phyloP scores from a whole-genome alignment of 2,113 vertebrate genomes.

The Corythoichthys haematopterus region DNA sequence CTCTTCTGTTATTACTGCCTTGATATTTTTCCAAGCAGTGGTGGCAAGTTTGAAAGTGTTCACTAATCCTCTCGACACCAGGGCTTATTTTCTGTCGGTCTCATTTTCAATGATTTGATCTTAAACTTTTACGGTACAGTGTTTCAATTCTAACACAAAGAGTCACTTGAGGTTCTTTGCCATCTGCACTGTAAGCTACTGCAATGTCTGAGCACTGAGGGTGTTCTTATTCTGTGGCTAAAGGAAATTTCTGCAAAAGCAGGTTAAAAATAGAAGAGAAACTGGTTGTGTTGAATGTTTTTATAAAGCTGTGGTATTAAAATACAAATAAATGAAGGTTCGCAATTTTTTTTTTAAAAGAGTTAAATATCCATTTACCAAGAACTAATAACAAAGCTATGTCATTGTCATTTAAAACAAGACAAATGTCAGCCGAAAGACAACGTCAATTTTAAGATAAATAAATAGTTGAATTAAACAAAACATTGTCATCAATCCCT shows the following conservation, averaged over 20 bases:
- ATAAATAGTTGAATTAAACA: too few species aligned
- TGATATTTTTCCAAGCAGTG: background rate
- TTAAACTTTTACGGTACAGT: conserved; percentile 2
- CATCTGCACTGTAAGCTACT: conserved; percentile 18
- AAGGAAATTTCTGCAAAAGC: background rate
- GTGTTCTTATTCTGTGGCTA: background rate
- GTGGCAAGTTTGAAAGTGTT: conserved; percentile 3
- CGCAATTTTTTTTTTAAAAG: too few species aligned
- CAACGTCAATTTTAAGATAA: too few species aligned
- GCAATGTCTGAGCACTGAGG: conserved; percentile 5
- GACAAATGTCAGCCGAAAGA: too few species aligned
- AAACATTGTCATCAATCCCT: too few species aligned
- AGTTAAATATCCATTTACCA: too few species aligned
- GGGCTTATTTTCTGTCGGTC: background rate
- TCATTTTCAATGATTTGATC: conserved; percentile 1
- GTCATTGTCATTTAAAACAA: too few species aligned
- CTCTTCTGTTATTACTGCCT: conserved; percentile 15
- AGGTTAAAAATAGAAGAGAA: conserved; percentile 9
- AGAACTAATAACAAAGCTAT: too few species aligned
- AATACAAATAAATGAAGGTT: too few species aligned
- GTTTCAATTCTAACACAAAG: conserved; percentile 35
- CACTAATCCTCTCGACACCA: background rate
- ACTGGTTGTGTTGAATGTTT: too few species aligned
- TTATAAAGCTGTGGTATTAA: too few species aligned
- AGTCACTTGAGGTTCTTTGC: conserved; percentile 45